Evolutionary conservation across 2,113 vertebrate genomes (phyloP).

Genomic region (Calidris pygmaea): DNA sequence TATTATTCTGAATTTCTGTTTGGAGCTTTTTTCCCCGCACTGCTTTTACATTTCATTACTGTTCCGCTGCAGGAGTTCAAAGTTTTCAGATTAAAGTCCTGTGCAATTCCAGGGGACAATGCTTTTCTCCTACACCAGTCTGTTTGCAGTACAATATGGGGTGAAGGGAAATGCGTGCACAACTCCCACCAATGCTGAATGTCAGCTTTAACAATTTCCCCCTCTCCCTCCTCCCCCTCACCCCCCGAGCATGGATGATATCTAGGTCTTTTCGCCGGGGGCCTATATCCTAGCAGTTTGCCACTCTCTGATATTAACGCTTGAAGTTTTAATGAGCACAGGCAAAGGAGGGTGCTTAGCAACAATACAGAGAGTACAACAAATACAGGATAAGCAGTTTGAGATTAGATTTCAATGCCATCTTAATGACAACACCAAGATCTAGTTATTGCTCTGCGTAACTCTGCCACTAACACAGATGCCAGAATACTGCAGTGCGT

Average conservation of each 20-base stretch:
- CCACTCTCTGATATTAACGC: background rate
- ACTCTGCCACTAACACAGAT: background rate
- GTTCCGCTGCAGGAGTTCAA: background rate
- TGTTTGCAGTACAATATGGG: background rate
- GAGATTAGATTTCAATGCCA: slow-evolving; percentile 43
- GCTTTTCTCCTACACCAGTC: background rate
- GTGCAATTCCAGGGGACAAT: background rate
- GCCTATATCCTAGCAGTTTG: background rate
- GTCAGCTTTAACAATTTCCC: background rate
- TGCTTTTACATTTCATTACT: slow-evolving; percentile 19
- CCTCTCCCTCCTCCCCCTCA: background rate
- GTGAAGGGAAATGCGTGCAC: background rate
- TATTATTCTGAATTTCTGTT: background rate
- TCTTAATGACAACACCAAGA: background rate
- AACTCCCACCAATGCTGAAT: background rate
- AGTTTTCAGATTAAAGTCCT: background rate
- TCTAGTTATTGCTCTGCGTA: background rate
- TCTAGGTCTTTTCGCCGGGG: background rate
- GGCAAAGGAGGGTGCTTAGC: slow-evolving; percentile 1
- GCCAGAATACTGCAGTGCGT: background rate
- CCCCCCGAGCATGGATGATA: background rate
- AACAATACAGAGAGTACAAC: slow-evolving; percentile 9
- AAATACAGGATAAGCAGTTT: background rate
- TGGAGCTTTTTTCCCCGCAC: background rate
- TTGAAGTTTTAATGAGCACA: slow-evolving; percentile 36